Conservation (phyloP, 2,888 invertebrate species). For the Leucophenga maculata region DNA sequence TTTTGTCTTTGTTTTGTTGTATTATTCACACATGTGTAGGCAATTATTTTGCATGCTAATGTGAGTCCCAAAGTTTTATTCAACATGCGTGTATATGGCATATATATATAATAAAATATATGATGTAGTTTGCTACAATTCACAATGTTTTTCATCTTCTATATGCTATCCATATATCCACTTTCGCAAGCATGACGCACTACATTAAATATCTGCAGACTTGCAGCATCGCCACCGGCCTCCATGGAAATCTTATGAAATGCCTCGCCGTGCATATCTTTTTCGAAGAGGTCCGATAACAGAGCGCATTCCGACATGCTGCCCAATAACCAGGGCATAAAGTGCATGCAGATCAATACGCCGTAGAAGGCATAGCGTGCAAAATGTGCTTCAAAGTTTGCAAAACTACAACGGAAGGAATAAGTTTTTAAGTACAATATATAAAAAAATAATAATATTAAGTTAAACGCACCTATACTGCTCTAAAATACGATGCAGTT, state of each 20-base stretch:
- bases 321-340: constrained; percentile 67
- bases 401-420: constrained; percentile 46
- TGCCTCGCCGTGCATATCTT: constrained; percentile 61
- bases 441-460: background rate
- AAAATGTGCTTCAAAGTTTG: constrained; percentile 65
- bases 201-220: constrained; percentile 58
- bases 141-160: constrained; percentile 5
- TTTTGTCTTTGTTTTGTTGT: no score
- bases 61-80: no score
- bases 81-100: no score
- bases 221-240: constrained; percentile 66
- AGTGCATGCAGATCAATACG: constrained; percentile 66
- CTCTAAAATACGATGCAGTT: constrained; percentile 39
- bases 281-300: constrained; percentile 62
- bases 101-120: no score
- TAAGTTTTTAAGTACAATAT: background rate
- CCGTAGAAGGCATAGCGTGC: constrained; percentile 69
- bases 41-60: no score
- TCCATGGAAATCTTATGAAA: constrained; percentile 60
- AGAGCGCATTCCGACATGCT: constrained; percentile 57
- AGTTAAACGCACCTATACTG: constrained; percentile 48
- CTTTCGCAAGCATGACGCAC: constrained; percentile 66
- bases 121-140: background rate
- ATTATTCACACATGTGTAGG: no score
- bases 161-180: constrained; percentile 66